Percentiles rank a stretch among this genome's conserved stretches.
Conservation (phyloP, 2,888 invertebrate species). For the Muschampia plurimacula region DNA sequence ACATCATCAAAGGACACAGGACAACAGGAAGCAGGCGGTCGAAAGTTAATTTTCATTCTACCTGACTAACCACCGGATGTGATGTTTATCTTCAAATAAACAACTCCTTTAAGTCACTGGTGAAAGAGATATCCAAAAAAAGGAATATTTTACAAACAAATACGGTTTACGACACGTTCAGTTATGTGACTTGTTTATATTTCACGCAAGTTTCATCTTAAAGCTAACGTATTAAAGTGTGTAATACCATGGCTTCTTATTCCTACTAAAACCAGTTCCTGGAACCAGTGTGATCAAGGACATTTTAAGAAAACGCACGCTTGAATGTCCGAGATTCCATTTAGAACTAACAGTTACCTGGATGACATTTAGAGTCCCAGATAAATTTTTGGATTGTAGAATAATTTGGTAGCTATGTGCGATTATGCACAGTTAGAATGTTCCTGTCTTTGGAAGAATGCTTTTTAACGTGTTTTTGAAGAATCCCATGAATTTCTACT, state of each 20-base stretch:
- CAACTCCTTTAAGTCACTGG: conserved; percentile 27
- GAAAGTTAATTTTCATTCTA: conserved; percentile 14
- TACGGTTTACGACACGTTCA: conserved; percentile 16
- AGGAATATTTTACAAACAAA: conserved; percentile 18
- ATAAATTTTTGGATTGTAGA: conserved; percentile 14
- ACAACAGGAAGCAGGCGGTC: conserved; percentile 24
- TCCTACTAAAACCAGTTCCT: conserved; percentile 40
- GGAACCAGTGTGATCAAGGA: conserved; percentile 41
- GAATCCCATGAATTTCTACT: neutral
- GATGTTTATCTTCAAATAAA: conserved; percentile 38
- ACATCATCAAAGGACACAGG: conserved; percentile 15
- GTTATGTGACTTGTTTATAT: conserved; percentile 9
- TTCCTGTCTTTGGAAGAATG: neutral
- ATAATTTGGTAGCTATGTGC: neutral
- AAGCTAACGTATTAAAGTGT: conserved; percentile 15
- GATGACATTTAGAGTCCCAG: conserved; percentile 44
- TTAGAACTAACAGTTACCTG: conserved; percentile 26
- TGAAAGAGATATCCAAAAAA: conserved; percentile 28
- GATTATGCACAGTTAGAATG: neutral
- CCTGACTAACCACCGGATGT: conserved; percentile 32
- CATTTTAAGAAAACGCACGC: conserved; percentile 38
- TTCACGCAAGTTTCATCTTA: conserved; percentile 17
- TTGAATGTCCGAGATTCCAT: conserved; percentile 31
- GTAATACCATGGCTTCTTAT: conserved; percentile 13
- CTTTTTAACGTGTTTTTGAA: neutral